phyloP scores from a whole-genome alignment of 1,140 invertebrate species.

The Drosophila arizonae region DNA sequence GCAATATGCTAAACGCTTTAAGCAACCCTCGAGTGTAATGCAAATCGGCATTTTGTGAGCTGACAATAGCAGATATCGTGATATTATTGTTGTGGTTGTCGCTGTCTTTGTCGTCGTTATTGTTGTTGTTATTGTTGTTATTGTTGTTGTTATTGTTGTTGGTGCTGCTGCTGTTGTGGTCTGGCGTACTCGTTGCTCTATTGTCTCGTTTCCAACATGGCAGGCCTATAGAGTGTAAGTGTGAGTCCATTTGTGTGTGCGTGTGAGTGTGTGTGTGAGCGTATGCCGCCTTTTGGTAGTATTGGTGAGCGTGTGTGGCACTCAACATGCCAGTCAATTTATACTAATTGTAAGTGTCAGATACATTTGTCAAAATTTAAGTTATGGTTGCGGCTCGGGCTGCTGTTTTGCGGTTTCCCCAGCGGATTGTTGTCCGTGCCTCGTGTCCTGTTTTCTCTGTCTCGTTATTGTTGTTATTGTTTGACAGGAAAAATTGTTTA shows the following conservation, averaged over 20 bases:
- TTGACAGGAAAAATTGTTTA: constrained; percentile 72
- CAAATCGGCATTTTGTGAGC: constrained; percentile 77
- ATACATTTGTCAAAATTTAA: constrained; percentile 81
- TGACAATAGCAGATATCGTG: constrained; percentile 79
- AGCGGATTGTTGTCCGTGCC: constrained; percentile 40
- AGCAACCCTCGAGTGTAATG: constrained; percentile 60
- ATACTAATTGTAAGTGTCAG: constrained; percentile 80
- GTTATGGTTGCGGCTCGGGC: constrained; percentile 67
- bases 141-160: constrained; percentile 10
- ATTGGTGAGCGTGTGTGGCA: constrained; percentile 60
- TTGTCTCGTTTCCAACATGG: constrained; percentile 62
- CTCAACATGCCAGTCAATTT: constrained; percentile 80
- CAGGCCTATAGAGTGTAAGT: constrained; percentile 35
- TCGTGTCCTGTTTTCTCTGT: constrained; percentile 20
- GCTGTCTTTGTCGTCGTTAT: constrained; percentile 13
- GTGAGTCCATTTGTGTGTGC: constrained; percentile 5
- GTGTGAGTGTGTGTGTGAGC: constrained; percentile 26
- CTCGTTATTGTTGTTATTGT: constrained; percentile 22
- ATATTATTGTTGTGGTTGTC: constrained; percentile 66
- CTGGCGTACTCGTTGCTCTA: constrained; percentile 67
- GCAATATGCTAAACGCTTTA: constrained; percentile 28
- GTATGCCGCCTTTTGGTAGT: constrained; percentile 17
- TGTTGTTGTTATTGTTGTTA: constrained; percentile 11
- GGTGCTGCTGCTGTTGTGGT: constrained; percentile 32
- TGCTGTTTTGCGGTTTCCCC: constrained; percentile 60